phyloP scores from a whole-genome alignment of 2,888 invertebrate species.

The Saturnia pavonia region DNA sequence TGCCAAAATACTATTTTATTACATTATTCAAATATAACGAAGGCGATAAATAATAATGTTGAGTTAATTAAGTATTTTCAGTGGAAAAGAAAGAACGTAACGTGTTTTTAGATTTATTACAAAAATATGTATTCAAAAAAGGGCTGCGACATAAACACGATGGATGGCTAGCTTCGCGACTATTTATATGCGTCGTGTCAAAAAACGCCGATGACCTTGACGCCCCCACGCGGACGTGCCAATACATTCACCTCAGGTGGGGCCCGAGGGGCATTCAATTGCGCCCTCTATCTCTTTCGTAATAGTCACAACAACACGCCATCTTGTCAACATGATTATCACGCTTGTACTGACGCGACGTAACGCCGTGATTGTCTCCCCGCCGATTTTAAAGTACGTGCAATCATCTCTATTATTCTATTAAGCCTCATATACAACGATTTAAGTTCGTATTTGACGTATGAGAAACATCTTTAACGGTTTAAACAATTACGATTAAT shows the following conservation, averaged over 20 bases:
- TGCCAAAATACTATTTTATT: neutral
- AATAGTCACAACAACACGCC: conserved; percentile 30
- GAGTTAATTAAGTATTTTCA: neutral
- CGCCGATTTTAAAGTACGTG: neutral
- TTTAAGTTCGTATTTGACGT: neutral
- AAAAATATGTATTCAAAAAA: conserved; percentile 15
- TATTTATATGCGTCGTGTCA: conserved; percentile 77
- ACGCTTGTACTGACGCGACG: neutral
- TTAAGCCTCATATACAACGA: conserved; percentile 6
- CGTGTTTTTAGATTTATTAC: conserved; percentile 14
- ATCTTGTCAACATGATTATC: conserved; percentile 31
- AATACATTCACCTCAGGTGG: conserved; percentile 78
- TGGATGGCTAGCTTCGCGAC: conserved; percentile 58
- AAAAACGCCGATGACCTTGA: conserved; percentile 79
- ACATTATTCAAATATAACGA: neutral
- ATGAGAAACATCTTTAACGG: neutral
- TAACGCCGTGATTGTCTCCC: conserved; percentile 1
- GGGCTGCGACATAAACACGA: conserved; percentile 25
- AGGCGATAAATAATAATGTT: neutral
- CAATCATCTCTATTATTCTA: conserved; percentile 8
- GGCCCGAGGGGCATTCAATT: conserved; percentile 61
- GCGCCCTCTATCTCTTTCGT: conserved; percentile 44
- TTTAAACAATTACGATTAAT: neutral
- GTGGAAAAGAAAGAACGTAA: neutral
- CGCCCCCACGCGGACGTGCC: conserved; percentile 74